These are phyloP conservation scores for Scaptomyza caliginosa DNA, from an alignment of 2,888 invertebrate genomes.

Conservation along the genomic window DNA sequence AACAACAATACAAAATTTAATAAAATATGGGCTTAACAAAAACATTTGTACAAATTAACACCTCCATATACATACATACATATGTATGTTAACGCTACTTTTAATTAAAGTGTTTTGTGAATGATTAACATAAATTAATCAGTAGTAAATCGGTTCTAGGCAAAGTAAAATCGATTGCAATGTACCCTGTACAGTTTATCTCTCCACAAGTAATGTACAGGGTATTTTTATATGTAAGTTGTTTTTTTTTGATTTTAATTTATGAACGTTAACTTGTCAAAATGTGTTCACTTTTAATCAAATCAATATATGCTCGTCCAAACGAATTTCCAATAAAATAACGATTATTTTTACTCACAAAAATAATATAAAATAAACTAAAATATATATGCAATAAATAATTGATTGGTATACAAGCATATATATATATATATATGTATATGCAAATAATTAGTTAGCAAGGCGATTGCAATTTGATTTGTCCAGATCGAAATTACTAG, in stretches of 20 bases:
- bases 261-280: constrained; percentile 43
- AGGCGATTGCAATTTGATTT: constrained; percentile 48
- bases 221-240: background rate
- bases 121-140: constrained; percentile 26
- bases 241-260: constrained; percentile 36
- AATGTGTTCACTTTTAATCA: constrained; percentile 56
- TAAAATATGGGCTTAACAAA: constrained; percentile 28
- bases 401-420: constrained; percentile 25
- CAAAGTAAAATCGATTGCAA: background rate
- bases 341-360: background rate
- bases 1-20: constrained; percentile 7
- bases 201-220: background rate
- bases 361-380: background rate
- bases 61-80: constrained; percentile 17
- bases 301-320: constrained; percentile 52
- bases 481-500: constrained; percentile 10
- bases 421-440: constrained; percentile 8
- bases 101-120: constrained; percentile 52
- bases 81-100: constrained; percentile 4
- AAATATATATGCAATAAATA: constrained; percentile 36
- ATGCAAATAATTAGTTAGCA: constrained; percentile 44
- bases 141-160: background rate
- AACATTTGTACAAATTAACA: constrained; percentile 61
- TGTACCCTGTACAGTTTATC: background rate
- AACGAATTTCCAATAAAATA: constrained; percentile 1